Base-by-base conservation (phyloP, 1,140 invertebrate species). In the Diachasmimorpha longicaudata region DNA sequence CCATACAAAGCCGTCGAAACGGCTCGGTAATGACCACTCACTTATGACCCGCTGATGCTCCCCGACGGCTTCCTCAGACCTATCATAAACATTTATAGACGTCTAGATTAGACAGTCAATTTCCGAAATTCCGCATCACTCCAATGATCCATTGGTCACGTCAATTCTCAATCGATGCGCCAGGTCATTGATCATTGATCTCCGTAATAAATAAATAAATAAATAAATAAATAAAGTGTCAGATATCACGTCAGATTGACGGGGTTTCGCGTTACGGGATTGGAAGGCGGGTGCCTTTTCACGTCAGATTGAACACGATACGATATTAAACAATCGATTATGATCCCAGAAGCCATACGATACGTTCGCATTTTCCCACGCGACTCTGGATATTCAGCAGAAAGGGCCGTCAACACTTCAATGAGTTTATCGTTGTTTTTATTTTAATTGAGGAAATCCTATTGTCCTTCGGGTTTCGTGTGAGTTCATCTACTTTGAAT, bases 31-130 rank as follows among this genome's bases (percentile, higher is more conserved):
- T n/a, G 31, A 31, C 31, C 31, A 31, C 31, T 31, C 31, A 31
- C 31, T 31, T 31, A 31, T 31, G 31, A 31, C 31, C 31, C 31
- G 31, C 31, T 21, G 52, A 9, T 16, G 14, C 10, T 58, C 21
- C 13, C n/a, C 21, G n/a, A 58, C 52, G 52, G 19, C 52, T 14
- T 46, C 36, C 19, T 48, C 21, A 42, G 74, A 44, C 67, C 77
- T 76, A 81, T 74, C 78, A 74, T 82, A 83, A 83, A 85, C 77
- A 84, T 84, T 82, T 81, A 58, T 31, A 31, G 31, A 31, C 31
- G 31, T 31, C 31, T 31, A 31, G 31, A 31, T 31, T 31, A 31
- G 31, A 31, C 31, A 3, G 31, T 31, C 31, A 31, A 31, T 31
- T 31, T 31, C 31, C 31, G 10, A 81, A 10, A 76, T 67, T 66